phyloP scores from a whole-genome alignment of 2,888 invertebrate species.

The Strigamia crassipes region DNA sequence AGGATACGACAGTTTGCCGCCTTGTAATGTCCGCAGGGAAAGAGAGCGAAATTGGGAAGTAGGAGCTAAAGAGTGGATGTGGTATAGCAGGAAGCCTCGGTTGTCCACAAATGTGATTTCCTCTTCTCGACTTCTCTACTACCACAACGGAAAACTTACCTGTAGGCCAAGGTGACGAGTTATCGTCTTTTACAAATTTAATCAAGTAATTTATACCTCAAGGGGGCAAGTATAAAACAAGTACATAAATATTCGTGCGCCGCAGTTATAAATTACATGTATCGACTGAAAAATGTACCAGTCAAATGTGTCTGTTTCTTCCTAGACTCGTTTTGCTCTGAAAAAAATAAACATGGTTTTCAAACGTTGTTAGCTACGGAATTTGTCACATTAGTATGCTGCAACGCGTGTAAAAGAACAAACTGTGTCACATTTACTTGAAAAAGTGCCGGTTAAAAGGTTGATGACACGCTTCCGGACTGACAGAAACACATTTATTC shows the following conservation, averaged over 20 bases:
- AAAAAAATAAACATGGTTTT: background rate
- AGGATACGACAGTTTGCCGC: constrained; percentile 42
- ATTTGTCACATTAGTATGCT: constrained; percentile 21
- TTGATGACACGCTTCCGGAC: constrained; percentile 9
- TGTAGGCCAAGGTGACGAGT: constrained; percentile 10
- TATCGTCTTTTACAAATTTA: constrained; percentile 8
- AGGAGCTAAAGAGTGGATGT: constrained; percentile 38
- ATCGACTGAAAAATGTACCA: background rate
- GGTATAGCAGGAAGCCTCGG: constrained; percentile 36
- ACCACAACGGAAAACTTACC: constrained; percentile 36
- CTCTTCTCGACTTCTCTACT: background rate
- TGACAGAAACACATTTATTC: constrained; percentile 26
- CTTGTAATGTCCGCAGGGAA: constrained; percentile 42
- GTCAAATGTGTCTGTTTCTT: background rate
- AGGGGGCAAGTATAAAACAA: background rate
- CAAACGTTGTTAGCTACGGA: background rate
- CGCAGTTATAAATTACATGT: background rate
- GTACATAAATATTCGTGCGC: background rate
- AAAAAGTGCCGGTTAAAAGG: constrained; percentile 31
- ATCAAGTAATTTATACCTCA: constrained; percentile 24
- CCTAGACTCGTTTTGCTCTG: background rate
- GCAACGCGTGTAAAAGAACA: background rate
- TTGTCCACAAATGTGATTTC: constrained; percentile 42
- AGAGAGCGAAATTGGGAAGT: constrained; percentile 34
- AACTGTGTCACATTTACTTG: background rate